Evolutionary conservation across 2,888 invertebrate genomes (phyloP), one percentile per base, ranked within the genome.

Genomic region (Empis livida): DNA sequence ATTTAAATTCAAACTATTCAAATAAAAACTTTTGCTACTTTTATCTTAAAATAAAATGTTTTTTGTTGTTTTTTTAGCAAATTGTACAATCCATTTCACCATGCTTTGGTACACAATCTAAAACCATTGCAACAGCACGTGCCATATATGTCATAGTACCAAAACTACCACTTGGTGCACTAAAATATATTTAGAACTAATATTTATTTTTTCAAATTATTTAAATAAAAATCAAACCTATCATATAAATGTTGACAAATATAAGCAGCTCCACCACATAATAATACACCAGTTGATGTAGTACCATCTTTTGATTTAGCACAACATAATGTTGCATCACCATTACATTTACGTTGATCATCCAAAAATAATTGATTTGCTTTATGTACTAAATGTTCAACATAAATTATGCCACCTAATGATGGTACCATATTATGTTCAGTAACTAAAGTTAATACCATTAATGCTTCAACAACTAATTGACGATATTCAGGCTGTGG

Each of bases 401-500:
- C 89, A 52, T 84, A 83, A 45, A 93, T 84, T 37, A 84, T 75
- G 17, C 82, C 88, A 2, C 90, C 90, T 17, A 92, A 67, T 46
- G 80, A 76, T 5, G 78, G 71, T 0, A 84, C 82, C 23, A 88
- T 80, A 61, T 90, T 88, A 59, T 92, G 84, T 63, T 93, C 93
- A 3, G 87, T 81, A 1, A 94, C 87, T 35, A 96, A 68, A 0
- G 94, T 93, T 35, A 97, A 73, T 14, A 99, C 93, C 91, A 96
- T 96, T 44, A 99, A 71, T 0, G 94, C 95, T 71, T 99, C 97
- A 0, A 99, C 96, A 46, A 97, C 85, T 53, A 97, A 71, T 65
- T 97, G 96, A 17, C 99, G 77, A 70, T 97, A 99, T 67, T 99
- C 99, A 1, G 99, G 97, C 67, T 97, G 95, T 0, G 96, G 94